Conservation (phyloP, 2,113 vertebrate species). For the Lepus europaeus region DNA sequence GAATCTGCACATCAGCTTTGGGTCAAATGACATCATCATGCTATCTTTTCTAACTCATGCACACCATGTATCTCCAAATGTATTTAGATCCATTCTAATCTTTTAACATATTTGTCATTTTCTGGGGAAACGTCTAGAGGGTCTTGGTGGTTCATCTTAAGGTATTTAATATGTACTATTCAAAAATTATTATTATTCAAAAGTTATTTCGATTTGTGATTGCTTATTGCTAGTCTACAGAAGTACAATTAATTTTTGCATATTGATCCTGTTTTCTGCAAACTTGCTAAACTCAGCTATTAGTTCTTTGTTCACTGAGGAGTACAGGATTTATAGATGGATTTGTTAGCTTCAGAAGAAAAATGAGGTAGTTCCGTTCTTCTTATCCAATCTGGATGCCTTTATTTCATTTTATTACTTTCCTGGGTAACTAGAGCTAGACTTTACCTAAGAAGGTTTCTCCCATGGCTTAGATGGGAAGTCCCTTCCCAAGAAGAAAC, state of each 20-base stretch:
- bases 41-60: background rate
- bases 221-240: background rate
- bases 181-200: background rate
- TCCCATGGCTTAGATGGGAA: background rate
- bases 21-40: background rate
- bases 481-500: background rate
- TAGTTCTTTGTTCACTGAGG: background rate
- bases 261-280: background rate
- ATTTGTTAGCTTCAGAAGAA: too few species aligned
- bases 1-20: background rate
- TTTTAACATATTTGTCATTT: background rate
- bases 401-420: background rate
- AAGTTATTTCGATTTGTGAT: background rate
- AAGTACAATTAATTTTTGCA: background rate
- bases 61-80: background rate
- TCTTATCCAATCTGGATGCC: background rate
- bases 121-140: background rate
- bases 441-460: background rate
- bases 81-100: background rate
- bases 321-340: too few species aligned
- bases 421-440: background rate
- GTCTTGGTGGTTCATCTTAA: background rate
- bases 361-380: background rate
- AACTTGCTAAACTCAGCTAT: background rate
- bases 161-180: background rate